Evolutionary conservation across 2,888 invertebrate species (phyloP), one percentile per base, ranked within the genome.

Genomic region (Pomacea canaliculata): DNA sequence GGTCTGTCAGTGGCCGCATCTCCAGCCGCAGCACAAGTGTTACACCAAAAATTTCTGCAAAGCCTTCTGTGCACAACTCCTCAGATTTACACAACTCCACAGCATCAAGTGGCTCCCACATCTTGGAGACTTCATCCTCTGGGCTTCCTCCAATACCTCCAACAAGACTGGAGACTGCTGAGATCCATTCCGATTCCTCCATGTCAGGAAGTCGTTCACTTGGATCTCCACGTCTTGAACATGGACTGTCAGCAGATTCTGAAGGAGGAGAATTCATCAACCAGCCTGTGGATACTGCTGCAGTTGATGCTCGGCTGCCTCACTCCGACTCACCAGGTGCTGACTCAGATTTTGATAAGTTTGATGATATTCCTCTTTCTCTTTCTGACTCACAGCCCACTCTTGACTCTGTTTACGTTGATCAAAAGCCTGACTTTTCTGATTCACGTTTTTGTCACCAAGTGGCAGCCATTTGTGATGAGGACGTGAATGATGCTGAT

Each of bases 11-110:
- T 83, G 87, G 89, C 71, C 84, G 90, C n/a, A 88, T 90, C 46
- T 89, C 89, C 13, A 87, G 85, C 79, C 85, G 90, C 63, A 90
- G 90, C 77, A 85, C 87, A n/a, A 90, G 88, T 77, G 89, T 88
- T 23, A 89, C 89, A n/a, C 89, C 89, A 37, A 89, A 88, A 81
- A 87, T 87, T 73, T 81, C 85, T 62, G 78, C 85, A 80, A 88
- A 87, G 79, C 84, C 86, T n/a, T 85, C 87, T 68, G 85, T 88
- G 71, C 85, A 89, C 76, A 89, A 89, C 79, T 90, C 90, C 49
- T 83, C 87, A 23, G 88, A 89, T 79, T 83, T 87, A 37, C 86
- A 87, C 66, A 88, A 88, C 81, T 87, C 86, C 72, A 86, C 87
- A 16, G 85, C 88, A 51, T 90, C 90, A 46, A 89, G 89, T 73